Conservation (phyloP, 23 tunicate genomes). For the Ciona savignyi region DNA sequence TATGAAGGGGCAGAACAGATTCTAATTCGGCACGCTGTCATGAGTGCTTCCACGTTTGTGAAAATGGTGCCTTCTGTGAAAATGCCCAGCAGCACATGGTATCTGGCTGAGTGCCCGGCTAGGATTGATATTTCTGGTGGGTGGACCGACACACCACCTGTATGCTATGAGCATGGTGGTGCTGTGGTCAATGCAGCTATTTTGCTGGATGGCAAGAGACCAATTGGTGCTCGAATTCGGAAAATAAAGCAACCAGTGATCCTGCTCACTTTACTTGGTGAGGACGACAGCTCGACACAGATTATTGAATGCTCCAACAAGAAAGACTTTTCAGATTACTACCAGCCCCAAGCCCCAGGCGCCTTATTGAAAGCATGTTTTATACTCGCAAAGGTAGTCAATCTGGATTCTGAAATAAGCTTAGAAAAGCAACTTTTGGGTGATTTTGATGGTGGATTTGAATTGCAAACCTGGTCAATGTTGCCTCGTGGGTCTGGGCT, state of each 20-base stretch:
- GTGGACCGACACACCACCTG: constrained; percentile 92
- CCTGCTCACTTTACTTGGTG: constrained; percentile 26
- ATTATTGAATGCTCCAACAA: constrained; percentile 16
- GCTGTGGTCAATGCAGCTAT: constrained; percentile 78
- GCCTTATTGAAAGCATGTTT: constrained; percentile 85
- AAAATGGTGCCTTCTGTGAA: constrained; percentile 5
- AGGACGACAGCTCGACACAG: constrained; percentile 15
- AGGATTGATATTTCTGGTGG: constrained; percentile 88
- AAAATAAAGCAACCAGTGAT: constrained; percentile 41
- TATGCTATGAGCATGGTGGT: constrained; percentile 90
- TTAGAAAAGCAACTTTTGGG: constrained; percentile 38
- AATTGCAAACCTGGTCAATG: constrained; percentile 80
- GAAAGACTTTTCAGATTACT: constrained; percentile 44
- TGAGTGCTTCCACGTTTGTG: constrained; percentile 32
- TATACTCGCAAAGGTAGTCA: constrained; percentile 40
- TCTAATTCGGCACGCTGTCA: constrained; percentile 68
- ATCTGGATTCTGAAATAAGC: constrained; percentile 12
- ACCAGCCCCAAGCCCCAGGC: constrained; percentile 67
- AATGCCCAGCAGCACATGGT: constrained; percentile 25
- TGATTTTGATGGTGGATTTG: constrained; percentile 54
- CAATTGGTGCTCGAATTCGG: constrained; percentile 78
- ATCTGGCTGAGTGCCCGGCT: constrained; percentile 76
- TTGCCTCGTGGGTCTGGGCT: constrained; percentile 84
- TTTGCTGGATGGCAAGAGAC: constrained; percentile 54
- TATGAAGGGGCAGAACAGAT: constrained; percentile 94